These are phyloP conservation scores for Forbesichthys papilliferus DNA, from an alignment of 2,113 vertebrate species.

Conservation along the genomic window DNA sequence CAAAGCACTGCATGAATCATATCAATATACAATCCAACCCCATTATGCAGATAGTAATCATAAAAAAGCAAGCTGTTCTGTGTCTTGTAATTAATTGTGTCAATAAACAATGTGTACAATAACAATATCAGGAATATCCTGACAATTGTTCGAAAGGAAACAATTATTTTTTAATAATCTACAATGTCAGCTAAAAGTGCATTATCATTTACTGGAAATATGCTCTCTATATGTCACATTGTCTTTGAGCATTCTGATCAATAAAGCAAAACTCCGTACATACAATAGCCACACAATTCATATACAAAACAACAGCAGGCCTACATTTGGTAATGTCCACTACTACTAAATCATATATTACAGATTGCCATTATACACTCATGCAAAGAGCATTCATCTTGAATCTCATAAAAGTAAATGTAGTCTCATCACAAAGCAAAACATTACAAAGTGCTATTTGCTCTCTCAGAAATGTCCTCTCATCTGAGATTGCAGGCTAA, in stretches of 20 bases:
- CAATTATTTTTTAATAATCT: slow-evolving; percentile 41
- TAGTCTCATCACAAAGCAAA: slow-evolving; percentile 25
- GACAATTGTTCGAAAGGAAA: slow-evolving; percentile 44
- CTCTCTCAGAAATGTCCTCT: background rate
- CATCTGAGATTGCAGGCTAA: slow-evolving; percentile 5
- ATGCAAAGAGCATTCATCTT: slow-evolving; percentile 5
- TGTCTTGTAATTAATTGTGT: slow-evolving; percentile 35
- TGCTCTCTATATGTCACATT: background rate
- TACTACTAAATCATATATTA: background rate
- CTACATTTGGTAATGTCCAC: slow-evolving; percentile 3
- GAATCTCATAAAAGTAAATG: slow-evolving; percentile 36
- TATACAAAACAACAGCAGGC: background rate
- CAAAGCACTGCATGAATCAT: slow-evolving; percentile 60
- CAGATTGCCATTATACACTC: slow-evolving; percentile 23
- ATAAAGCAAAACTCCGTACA: background rate
- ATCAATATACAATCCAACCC: slow-evolving; percentile 45
- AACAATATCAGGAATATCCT: slow-evolving; percentile 2
- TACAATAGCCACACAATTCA: slow-evolving; percentile 5
- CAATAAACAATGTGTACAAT: slow-evolving; percentile 42
- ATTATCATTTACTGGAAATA: slow-evolving; percentile 34
- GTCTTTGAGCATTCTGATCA: background rate
- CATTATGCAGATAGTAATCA: slow-evolving; percentile 49
- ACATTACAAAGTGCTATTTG: slow-evolving; percentile 58
- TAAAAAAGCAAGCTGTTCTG: slow-evolving; percentile 35
- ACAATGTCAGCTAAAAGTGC: slow-evolving; percentile 43